Conservation (phyloP, 2,888 invertebrate genomes). For the Apodemia zela region DNA sequence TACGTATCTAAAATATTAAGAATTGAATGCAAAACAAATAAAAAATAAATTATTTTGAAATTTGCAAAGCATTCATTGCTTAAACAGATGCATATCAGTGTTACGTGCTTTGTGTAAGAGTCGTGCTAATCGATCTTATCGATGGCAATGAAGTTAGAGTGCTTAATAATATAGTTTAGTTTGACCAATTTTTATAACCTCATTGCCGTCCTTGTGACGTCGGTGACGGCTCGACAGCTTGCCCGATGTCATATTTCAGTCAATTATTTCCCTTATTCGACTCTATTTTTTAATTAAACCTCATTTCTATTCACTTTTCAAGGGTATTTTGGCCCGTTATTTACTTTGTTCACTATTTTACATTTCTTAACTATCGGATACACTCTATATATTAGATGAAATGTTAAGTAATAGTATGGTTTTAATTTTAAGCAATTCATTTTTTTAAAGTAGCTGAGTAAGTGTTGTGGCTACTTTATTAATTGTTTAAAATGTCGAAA, state of each 20-base stretch:
- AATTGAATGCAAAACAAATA: conserved; percentile 34
- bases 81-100: conserved; percentile 46
- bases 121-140: conserved; percentile 57
- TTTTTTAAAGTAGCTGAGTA: too few relatives aligned
- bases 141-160: conserved; percentile 1
- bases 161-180: not conserved
- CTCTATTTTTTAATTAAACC: not conserved
- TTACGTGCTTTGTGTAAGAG: conserved; percentile 61
- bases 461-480: too few relatives aligned
- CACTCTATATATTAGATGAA: not conserved
- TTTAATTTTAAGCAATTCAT: not conserved
- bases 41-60: conserved; percentile 1
- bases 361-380: not conserved
- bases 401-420: not conserved
- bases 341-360: not conserved
- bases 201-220: not conserved
- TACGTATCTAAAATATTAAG: conserved; percentile 8
- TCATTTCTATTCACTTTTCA: not conserved
- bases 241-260: not conserved
- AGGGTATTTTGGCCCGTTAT: not conserved
- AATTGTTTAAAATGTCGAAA: too few relatives aligned
- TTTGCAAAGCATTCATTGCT: conserved; percentile 27
- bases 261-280: not conserved
- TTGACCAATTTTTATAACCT: not conserved
- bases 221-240: not conserved